phyloP scores from a whole-genome alignment of 2,797 vertebrate species.

The Buceros bicornis region DNA sequence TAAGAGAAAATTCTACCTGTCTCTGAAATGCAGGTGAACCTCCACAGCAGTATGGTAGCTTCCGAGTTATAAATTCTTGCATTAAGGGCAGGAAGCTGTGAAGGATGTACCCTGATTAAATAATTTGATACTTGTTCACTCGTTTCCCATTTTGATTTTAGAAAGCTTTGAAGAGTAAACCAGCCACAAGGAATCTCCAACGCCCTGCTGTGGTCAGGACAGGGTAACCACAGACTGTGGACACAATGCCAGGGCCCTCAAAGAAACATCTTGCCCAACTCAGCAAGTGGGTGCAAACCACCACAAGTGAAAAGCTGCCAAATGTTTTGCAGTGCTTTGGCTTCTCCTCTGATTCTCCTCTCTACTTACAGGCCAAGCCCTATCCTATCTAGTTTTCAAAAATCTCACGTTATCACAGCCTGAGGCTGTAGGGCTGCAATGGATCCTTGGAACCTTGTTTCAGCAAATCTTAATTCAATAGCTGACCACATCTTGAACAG shows the following conservation, averaged over 20 bases:
- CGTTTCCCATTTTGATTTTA: conserved; percentile 5
- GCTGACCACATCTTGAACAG: conserved; percentile 33
- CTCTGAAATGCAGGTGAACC: background rate
- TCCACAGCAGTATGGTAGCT: background rate
- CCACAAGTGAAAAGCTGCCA: background rate
- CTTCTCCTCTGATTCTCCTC: background rate
- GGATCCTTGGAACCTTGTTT: conserved; percentile 39
- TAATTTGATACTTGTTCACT: background rate
- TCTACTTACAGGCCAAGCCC: background rate
- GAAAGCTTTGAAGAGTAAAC: background rate
- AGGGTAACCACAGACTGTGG: background rate
- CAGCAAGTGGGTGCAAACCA: conserved; percentile 34
- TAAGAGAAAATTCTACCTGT: background rate
- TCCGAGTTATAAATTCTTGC: background rate
- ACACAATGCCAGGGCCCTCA: background rate
- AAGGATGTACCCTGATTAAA: background rate
- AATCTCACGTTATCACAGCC: conserved; percentile 44
- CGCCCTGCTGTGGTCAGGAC: background rate
- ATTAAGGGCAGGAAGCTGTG: background rate
- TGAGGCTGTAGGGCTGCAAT: background rate
- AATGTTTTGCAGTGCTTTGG: background rate
- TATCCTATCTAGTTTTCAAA: background rate
- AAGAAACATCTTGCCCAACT: conserved; percentile 40
- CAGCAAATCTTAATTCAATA: background rate
- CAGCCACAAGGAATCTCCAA: background rate